Percentiles rank a stretch among this genome's conserved stretches.
phyloP scores from a whole-genome alignment of 2,113 vertebrate genomes.

The Oenanthe oenanthe region DNA sequence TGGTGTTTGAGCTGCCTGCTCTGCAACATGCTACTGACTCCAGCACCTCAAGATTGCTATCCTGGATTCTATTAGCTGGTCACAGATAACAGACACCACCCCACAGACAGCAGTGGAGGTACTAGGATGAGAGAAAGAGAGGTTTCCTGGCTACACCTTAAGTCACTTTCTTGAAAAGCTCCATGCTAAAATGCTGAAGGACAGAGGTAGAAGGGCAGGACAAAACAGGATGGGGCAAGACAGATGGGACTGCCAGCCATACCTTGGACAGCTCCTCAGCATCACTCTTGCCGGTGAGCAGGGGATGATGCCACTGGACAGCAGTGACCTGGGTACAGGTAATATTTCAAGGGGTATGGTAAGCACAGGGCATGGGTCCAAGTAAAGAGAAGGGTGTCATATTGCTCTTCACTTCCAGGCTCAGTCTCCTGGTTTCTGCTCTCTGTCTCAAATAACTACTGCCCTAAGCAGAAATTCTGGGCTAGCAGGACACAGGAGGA shows the following conservation, averaged over 20 bases:
- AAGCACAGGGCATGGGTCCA: not conserved
- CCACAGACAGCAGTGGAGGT: not conserved
- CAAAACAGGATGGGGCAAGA: not conserved
- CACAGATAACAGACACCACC: not conserved
- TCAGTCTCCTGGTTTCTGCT: constrained; percentile 62
- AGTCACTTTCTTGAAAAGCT: not conserved
- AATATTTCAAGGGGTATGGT: constrained; percentile 1
- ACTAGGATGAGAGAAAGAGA: not conserved
- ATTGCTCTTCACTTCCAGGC: constrained; percentile 32
- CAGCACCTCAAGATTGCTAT: not conserved
- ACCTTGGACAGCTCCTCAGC: constrained; percentile 71
- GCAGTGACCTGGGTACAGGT: not conserved
- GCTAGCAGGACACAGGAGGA: not conserved
- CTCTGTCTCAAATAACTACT: constrained; percentile 62
- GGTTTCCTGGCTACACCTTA: not conserved
- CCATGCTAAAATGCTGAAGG: not conserved
- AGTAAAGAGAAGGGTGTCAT: not conserved
- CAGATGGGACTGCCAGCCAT: not conserved
- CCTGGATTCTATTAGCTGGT: not conserved
- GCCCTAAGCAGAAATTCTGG: not conserved
- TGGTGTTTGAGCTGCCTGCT: not conserved
- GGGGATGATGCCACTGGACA: not conserved
- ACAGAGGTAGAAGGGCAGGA: not conserved
- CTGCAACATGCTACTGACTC: not conserved
- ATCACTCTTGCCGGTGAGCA: not conserved